phyloP scores from a whole-genome alignment of 1,140 invertebrate genomes.

The Popillia japonica region DNA sequence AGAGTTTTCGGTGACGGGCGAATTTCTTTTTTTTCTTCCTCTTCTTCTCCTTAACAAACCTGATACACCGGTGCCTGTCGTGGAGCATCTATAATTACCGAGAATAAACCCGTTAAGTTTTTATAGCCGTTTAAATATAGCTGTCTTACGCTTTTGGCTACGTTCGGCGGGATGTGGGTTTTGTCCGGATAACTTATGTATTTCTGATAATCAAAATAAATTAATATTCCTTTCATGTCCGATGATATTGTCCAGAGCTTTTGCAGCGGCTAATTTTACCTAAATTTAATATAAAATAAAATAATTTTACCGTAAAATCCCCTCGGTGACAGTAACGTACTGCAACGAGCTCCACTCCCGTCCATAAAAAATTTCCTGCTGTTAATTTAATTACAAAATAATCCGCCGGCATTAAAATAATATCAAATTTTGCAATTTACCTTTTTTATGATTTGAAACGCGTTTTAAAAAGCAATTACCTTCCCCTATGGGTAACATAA shows the following conservation, averaged over 20 bases:
- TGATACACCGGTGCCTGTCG: neutral
- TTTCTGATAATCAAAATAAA: neutral
- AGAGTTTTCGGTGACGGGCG: neutral
- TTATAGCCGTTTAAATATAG: neutral
- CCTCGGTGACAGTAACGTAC: neutral
- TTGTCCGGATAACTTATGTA: neutral
- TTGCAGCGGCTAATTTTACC: neutral
- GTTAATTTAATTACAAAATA: slow-evolving; percentile 36
- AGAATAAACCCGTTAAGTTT: slow-evolving; percentile 7
- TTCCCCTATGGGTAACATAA: slow-evolving; percentile 52
- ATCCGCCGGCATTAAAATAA: slow-evolving; percentile 29
- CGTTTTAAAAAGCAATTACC: slow-evolving; percentile 55
- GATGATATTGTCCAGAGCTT: too few species aligned
- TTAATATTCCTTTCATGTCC: neutral
- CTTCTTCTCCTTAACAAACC: neutral
- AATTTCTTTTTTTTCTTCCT: neutral
- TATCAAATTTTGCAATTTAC: slow-evolving; percentile 33
- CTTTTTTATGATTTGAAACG: slow-evolving; percentile 32
- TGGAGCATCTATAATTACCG: slow-evolving; percentile 10
- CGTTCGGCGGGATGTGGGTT: neutral
- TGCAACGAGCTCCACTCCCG: neutral
- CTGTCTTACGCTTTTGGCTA: neutral
- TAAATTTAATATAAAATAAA: neutral
- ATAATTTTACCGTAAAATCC: slow-evolving; percentile 5
- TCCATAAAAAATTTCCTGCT: neutral